Base-by-base conservation (phyloP, 2,113 vertebrate species). In the Dinomys branickii region DNA sequence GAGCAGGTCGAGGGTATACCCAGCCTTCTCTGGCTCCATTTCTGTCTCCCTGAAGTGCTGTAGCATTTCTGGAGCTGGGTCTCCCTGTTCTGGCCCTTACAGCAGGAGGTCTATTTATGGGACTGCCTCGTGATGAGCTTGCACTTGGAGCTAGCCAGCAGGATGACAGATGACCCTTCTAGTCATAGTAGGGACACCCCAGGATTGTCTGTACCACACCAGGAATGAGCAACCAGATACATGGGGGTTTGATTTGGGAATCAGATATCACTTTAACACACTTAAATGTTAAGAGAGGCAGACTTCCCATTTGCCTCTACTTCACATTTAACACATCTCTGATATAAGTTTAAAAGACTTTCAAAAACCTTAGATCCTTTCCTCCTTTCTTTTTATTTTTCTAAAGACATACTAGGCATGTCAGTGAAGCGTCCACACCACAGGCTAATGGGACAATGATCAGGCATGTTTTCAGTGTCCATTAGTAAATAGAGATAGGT, bases 71-170 rank as follows among this genome's bases (percentile, higher is more conserved):
- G 47, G 50, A 88, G 41, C 54, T 50, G 44, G 52, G 41, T 91
- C 52, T 95, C 75, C 88, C 91, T 35, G 24, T 47, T n/a, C 38
- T 44, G 58, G n/a, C 77, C 58, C 75, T 95, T 85, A 80, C 85
- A 52, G 71, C 59, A n/a, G 69, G 30, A 28, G 4, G 92, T 97
- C 97, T 98, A 94, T 97, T 97, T 98, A 50, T 3, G 71, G 85
- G 12, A 30, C 61, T 77, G 47, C 94, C 97, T 97, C 28, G 38
- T 95, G 94, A 94, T 88, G 86, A 90, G 85, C 44, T 85, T 90
- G 35, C 58, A 41, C 80, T 90, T 47, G 28, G 83, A 93, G 71
- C 89, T 95, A 89, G 94, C 20, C 0, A 19, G 81, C 44, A 9
- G 14, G 83, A 52, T 63, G 41, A 85, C 95, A 97, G 73, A 94